Percentiles rank a stretch among this genome's conserved stretches.
Conservation (phyloP, 2,113 vertebrate genomes). For the Syrrhaptes paradoxus region DNA sequence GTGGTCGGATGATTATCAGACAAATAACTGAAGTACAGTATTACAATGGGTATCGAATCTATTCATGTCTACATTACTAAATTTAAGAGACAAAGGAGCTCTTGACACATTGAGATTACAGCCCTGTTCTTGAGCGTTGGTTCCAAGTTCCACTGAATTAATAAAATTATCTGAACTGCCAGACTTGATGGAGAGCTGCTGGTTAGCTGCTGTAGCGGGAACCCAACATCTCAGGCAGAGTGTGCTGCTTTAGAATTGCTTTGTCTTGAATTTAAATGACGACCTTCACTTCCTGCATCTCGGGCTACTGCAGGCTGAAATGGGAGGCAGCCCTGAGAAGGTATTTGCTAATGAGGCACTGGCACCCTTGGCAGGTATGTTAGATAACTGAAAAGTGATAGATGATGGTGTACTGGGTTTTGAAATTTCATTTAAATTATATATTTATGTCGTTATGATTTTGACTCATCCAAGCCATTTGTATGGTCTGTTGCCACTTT, state of each 20-base stretch:
- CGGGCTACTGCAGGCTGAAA: not conserved
- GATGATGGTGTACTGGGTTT: not conserved
- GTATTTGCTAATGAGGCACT: not conserved
- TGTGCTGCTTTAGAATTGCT: not conserved
- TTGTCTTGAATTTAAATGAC: slow-evolving; percentile 11
- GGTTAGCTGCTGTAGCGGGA: not conserved
- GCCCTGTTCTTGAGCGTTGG: not conserved
- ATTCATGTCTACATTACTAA: not conserved
- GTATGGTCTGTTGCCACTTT: not conserved
- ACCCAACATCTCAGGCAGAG: not conserved
- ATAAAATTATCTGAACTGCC: not conserved
- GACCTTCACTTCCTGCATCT: not conserved
- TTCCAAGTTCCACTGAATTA: not conserved
- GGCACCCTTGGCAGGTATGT: not conserved
- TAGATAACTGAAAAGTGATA: not conserved
- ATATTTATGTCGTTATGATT: not conserved
- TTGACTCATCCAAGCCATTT: not conserved
- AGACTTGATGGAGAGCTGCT: not conserved
- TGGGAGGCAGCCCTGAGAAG: not conserved
- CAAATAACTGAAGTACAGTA: not conserved
- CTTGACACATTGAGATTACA: not conserved
- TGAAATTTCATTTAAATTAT: not conserved
- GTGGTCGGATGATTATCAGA: not conserved
- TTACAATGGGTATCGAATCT: not conserved
- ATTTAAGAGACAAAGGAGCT: not conserved